Evolutionary conservation across 2,888 invertebrate species (phyloP), one percentile per base, ranked within the genome.

Genomic region (Platypus cylindrus): DNA sequence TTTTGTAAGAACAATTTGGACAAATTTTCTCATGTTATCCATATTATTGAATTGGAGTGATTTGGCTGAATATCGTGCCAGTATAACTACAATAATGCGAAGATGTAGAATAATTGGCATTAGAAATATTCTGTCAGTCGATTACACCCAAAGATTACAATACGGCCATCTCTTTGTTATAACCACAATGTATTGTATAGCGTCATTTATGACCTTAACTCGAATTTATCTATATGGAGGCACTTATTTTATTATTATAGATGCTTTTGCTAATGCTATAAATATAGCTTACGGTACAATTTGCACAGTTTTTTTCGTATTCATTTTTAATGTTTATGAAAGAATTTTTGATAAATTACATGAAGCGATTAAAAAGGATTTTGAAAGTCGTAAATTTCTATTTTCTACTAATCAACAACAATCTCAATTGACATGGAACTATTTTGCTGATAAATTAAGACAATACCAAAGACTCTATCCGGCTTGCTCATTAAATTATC

Each of bases 401-500:
- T 27, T 26, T n/a, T n/a, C n/a, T n/a, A n/a, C n/a, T n/a, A 13
- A 33, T 4, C 5, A 32, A 5, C n/a, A 26, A 2, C 11, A 11
- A 4, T 3, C 13, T 12, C 17, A 5, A 1, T 1, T 8, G 8
- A 20, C n/a, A 15, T 27, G 22, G 2, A 22, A 14, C 15, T 28
- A 24, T 3, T 32, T 36, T 20, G 32, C 36, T 2, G 22, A 36
- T 4, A 29, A 32, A 30, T 18, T 39, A 16, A 16, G 26, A 16
- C 17, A 20, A 15, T 25, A 32, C 20, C 32, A 32, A n/a, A 32
- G 25, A 20, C 32, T 32, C 15, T 39, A 39, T 22, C 13, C 20
- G 9, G 28, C 36, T 3, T 39, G 22, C 15, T 27, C 25, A 3
- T n/a, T 32, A n/a, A 39, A 39, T 24, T 39, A 36, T 16, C 31